Conservation (phyloP, 2,797 vertebrate genomes). For the Smutsia gigantea region DNA sequence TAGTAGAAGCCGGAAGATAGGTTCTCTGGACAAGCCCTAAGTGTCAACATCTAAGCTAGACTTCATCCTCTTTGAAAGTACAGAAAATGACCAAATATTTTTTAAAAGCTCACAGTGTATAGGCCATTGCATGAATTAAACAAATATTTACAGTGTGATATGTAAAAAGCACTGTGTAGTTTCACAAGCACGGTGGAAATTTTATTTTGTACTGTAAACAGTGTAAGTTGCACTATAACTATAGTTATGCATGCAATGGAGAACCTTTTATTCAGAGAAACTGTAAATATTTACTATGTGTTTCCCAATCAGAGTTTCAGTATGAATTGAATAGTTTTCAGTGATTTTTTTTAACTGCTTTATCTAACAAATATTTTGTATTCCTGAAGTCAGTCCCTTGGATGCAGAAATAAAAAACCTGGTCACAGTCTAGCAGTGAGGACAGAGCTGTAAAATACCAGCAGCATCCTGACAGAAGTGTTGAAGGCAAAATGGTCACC, state of each 20-base stretch:
- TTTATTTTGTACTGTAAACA: slow-evolving; percentile 36
- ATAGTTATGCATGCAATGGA: not conserved
- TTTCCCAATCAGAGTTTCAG: slow-evolving; percentile 63
- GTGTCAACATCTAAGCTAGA: not conserved
- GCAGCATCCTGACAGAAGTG: not conserved
- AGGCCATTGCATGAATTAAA: not conserved
- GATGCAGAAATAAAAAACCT: not conserved
- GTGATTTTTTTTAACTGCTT: not conserved
- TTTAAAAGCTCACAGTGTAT: slow-evolving; percentile 2
- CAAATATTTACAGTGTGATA: not conserved
- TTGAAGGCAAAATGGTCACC: too few relatives aligned
- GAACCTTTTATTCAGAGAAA: slow-evolving; percentile 55
- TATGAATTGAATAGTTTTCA: slow-evolving; percentile 43
- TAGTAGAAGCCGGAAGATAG: not conserved
- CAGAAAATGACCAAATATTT: not conserved
- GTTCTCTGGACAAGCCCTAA: not conserved
- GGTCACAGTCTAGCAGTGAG: not conserved
- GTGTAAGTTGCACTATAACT: slow-evolving; percentile 49
- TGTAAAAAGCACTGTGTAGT: not conserved
- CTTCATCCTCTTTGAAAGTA: not conserved
- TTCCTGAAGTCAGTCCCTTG: not conserved
- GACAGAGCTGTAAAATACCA: not conserved
- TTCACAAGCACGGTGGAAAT: not conserved
- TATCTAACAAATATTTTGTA: not conserved
- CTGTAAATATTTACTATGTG: slow-evolving; percentile 16